Evolutionary conservation across 2,113 vertebrate genomes (phyloP).

Genomic region (Apteryx mantelli): DNA sequence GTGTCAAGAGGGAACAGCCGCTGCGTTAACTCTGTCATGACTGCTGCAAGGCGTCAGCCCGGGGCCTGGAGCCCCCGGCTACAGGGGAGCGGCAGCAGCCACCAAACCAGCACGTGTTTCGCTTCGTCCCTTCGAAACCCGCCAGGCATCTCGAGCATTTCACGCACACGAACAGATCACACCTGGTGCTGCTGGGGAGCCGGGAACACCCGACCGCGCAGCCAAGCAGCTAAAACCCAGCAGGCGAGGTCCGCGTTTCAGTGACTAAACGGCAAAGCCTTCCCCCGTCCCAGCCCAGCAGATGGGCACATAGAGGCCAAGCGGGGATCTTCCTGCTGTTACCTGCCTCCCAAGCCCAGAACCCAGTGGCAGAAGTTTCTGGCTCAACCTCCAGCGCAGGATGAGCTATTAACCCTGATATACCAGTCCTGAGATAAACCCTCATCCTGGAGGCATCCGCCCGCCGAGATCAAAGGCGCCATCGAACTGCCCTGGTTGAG

Average conservation of each 20-base stretch:
- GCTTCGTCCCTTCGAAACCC: neutral
- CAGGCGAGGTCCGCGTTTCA: fast-evolving
- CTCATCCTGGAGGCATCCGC: neutral
- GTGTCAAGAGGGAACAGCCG: neutral
- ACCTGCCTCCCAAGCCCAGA: neutral
- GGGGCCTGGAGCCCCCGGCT: neutral
- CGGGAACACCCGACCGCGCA: fast-evolving
- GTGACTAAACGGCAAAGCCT: neutral
- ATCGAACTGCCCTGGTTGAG: neutral
- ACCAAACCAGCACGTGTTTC: fast-evolving
- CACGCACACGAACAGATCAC: fast-evolving
- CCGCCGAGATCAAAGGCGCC: conserved; percentile 15
- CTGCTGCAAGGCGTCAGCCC: fast-evolving
- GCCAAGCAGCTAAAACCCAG: fast-evolving
- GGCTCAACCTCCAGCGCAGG: neutral
- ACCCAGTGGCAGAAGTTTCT: neutral
- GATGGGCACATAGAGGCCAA: neutral
- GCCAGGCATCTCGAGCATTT: neutral
- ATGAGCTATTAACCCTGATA: conserved; percentile 29
- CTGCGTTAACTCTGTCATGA: neutral
- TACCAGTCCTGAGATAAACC: conserved; percentile 32
- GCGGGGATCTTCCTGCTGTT: neutral
- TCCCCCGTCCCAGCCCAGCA: fast-evolving
- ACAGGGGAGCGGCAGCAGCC: neutral
- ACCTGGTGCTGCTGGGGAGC: fast-evolving